Base-by-base conservation (phyloP, 2,113 vertebrate species). In the Hylia prasina region DNA sequence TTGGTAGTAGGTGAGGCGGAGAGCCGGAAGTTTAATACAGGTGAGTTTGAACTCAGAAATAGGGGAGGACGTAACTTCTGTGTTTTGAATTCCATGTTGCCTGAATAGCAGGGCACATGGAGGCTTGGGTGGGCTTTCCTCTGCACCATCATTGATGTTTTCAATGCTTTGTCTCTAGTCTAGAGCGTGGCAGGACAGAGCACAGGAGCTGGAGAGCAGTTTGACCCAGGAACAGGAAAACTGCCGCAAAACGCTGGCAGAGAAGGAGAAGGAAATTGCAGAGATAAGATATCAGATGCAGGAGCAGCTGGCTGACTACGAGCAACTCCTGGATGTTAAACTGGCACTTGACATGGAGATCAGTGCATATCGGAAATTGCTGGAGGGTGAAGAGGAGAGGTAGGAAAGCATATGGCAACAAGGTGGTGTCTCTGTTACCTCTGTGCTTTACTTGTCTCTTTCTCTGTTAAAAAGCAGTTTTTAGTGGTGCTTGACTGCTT, bases 341-440 rank as follows among this genome's bases (percentile, higher is more conserved):
- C 97, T 99, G 80, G 98, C 99, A 20, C 97, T 99, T 84, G 99
- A 99, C 98, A 98, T 99, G 98, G 99, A 99, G 97, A 99, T 99
- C 93, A 98, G 77, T 20, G 98, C 99, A 51, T 99, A 99, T 61
- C 97, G 98, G 85, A 99, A 99, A 58, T 96, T 99, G 42, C 91
- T 99, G 87, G 99, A 99, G 82, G 98, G 98, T 25, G 99, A 99
- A 94, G 99, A 99, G 58, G 98, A 99, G 85, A 98, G 99, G 99
- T 99, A 95, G 89, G 81, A 15, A 54, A 54, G 53, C 42, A 76
- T 61, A 12, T 42, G 11, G n/a, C 47, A 90, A 35, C 13, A 33
- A 33, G 11, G 3, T 57, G n/a, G 20, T 78, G 14, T 44, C 27
- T 58, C 5, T 58, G 13, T 42, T 71, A 10, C n/a, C 30, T 54